Evolutionary conservation across 2,888 invertebrate species (phyloP), one percentile per base, ranked within the genome.

Genomic region (Ceramica pisi): DNA sequence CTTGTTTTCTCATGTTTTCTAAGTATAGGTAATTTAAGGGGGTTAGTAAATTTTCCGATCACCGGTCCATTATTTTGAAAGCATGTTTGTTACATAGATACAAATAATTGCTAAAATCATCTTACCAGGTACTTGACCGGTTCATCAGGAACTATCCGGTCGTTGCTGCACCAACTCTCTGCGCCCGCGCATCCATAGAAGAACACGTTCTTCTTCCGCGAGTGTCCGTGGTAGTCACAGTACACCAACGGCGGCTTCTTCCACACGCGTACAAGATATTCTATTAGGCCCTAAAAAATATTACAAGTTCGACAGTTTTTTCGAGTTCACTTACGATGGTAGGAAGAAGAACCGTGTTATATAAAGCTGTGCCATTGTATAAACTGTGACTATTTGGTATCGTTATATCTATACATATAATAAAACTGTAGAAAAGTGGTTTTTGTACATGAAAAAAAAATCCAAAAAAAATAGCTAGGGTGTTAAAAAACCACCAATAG

Each of bases 211-310:
- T 98, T 98, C 92, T 97, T 97, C 69, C 98, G 96, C 78, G 98
- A 98, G 93, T 98, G 98, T 0, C 98, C 98, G 91, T 98, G 98
- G 89, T 97, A 97, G 93, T 98, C 98, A 90, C 98, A 97, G 93
- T 97, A 98, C 60, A 97, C 96, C 83, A 96, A 92, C 31, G 97
- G 97, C 14, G 96, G 95, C 72, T 96, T 96, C 87, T 96, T 96
- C 94, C 97, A 94, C 51, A 97, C 96, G 60, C 96, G 95, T 59
- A 96, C 95, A 83, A 97, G 93, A 87, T 97, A 97, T 88, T 97
- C 97, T 92, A 97, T 96, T 60, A 97, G 91, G 56, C 97, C 97
- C 96, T 97, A 88, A 21, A 86, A 85, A 86, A 85, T 38, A 59
- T 55, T 61, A 23, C 16, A 16, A 65, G 3, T 14, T 31, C 19